These are phyloP conservation scores for Hiodon tergisus DNA, from an alignment of 2,113 vertebrate genomes.

Conservation along the genomic window DNA sequence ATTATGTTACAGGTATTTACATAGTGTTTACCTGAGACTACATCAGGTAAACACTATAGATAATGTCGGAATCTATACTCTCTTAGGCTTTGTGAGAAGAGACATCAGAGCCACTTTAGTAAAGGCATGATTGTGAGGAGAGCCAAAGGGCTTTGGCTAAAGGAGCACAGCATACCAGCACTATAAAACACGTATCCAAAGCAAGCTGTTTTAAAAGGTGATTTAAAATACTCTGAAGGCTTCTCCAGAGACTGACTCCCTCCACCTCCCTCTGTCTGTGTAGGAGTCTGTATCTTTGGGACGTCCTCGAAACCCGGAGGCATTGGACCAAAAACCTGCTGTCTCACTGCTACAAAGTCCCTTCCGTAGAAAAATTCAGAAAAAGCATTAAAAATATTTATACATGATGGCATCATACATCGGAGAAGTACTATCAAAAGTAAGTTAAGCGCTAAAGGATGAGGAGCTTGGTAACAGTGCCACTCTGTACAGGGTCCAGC, in stretches of 20 bases:
- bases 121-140: background rate
- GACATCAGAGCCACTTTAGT: conserved; percentile 4
- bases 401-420: too few species aligned
- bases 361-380: too few species aligned
- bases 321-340: too few species aligned
- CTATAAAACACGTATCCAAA: conserved; percentile 34
- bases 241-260: conserved; percentile 22
- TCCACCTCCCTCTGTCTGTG: background rate
- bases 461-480: too few species aligned
- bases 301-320: too few species aligned
- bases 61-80: conserved; percentile 35
- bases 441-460: too few species aligned
- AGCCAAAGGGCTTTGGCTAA: conserved; percentile 25
- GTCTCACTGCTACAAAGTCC: too few species aligned
- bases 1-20: conserved; percentile 31
- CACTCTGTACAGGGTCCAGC: too few species aligned
- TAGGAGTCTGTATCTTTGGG: too few species aligned
- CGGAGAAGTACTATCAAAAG: too few species aligned
- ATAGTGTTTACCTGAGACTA: too few species aligned
- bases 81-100: conserved; percentile 33
- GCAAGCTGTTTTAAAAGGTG: conserved; percentile 31
- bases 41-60: conserved; percentile 26
- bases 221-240: conserved; percentile 28
- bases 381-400: too few species aligned
- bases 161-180: conserved; percentile 25